Evolutionary conservation across 2,888 invertebrate species (phyloP).

Genomic region (Monopis laevigella): DNA sequence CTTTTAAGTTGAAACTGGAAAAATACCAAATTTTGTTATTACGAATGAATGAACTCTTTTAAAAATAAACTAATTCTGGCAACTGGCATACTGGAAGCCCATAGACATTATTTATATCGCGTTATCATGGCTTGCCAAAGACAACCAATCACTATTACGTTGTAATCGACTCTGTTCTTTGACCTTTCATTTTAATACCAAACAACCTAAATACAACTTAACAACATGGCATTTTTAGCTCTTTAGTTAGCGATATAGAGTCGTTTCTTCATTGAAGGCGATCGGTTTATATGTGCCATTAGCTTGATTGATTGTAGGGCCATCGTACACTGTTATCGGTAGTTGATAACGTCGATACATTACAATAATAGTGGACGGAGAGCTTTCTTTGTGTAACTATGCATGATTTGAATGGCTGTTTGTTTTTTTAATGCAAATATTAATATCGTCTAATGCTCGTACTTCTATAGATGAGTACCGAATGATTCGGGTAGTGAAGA

Average conservation of each 20-base stretch:
- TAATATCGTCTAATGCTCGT: too few species aligned
- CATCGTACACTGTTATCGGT: constrained; percentile 30
- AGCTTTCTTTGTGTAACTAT: constrained; percentile 44
- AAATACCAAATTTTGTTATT: too few species aligned
- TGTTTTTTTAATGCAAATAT: too few species aligned
- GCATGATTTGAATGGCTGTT: too few species aligned
- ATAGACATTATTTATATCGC: too few species aligned
- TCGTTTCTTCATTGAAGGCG: not conserved
- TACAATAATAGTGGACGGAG: constrained; percentile 46
- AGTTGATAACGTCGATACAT: constrained; percentile 50
- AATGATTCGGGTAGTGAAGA: too few species aligned
- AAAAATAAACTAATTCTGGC: too few species aligned
- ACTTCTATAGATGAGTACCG: too few species aligned
- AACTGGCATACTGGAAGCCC: too few species aligned
- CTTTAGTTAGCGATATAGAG: not conserved
- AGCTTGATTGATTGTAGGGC: not conserved
- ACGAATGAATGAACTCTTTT: too few species aligned
- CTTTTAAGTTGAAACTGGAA: too few species aligned
- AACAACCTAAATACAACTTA: not conserved
- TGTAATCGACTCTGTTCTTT: constrained; percentile 58
- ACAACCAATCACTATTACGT: constrained; percentile 28
- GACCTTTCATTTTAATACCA: constrained; percentile 31
- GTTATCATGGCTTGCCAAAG: constrained; percentile 32
- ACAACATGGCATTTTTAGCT: not conserved
- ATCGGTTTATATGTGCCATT: not conserved